phyloP scores from a whole-genome alignment of 2,888 invertebrate genomes.

The Sphecodes monilicornis region DNA sequence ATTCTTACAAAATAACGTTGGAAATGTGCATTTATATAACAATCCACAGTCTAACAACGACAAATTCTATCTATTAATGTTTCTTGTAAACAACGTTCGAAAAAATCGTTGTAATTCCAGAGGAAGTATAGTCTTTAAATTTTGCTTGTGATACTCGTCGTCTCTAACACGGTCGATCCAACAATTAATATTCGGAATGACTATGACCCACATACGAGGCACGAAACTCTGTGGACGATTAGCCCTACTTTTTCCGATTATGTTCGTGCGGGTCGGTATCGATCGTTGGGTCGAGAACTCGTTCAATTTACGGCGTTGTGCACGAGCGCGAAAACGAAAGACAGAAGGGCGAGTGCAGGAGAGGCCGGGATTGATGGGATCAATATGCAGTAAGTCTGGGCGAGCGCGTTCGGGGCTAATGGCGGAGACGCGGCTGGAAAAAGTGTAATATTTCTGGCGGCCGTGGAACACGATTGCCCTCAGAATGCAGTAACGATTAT shows the following conservation, averaged over 20 bases:
- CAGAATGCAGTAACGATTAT: slow-evolving; percentile 16
- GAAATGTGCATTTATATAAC: background rate
- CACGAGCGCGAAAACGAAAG: slow-evolving; percentile 54
- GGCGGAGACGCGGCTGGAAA: slow-evolving; percentile 72
- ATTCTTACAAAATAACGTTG: background rate
- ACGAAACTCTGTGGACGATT: background rate
- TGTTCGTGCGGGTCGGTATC: background rate
- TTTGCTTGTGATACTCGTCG: background rate
- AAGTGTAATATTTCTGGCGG: slow-evolving; percentile 58
- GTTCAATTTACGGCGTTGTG: slow-evolving; percentile 50
- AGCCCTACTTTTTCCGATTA: background rate
- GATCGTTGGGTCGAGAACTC: slow-evolving; percentile 39
- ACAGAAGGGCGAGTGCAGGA: slow-evolving; percentile 69
- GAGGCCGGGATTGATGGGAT: slow-evolving; percentile 81
- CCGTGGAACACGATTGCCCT: slow-evolving; percentile 10
- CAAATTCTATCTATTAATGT: too few species aligned
- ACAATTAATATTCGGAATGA: background rate
- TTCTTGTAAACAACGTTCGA: background rate
- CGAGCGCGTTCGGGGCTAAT: slow-evolving; percentile 79
- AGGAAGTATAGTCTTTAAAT: background rate
- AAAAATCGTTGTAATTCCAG: background rate
- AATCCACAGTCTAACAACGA: background rate
- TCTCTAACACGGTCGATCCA: background rate
- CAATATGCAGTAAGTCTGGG: slow-evolving; percentile 84
- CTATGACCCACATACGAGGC: slow-evolving; percentile 1